phyloP scores from a whole-genome alignment of 1,140 invertebrate species.

The Oedothorax gibbosus region DNA sequence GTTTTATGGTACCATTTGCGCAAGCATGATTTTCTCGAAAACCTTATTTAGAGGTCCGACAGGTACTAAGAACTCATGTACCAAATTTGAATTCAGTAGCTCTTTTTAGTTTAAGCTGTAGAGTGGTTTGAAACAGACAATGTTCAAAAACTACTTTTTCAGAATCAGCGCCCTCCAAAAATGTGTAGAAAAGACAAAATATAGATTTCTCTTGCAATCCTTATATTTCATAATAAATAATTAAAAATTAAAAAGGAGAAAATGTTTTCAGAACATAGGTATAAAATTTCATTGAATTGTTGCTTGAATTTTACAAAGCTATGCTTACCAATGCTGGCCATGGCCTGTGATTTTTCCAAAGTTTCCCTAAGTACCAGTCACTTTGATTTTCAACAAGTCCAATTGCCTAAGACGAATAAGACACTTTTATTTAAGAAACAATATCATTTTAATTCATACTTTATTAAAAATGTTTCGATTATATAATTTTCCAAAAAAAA shows the following conservation, averaged over 20 bases:
- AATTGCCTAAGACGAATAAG: conserved; percentile 74
- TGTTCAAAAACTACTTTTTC: no score
- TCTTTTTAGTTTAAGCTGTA: no score
- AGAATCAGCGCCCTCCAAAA: no score
- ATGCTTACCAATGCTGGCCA: conserved; percentile 85
- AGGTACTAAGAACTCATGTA: no score
- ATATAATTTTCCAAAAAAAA: background rate
- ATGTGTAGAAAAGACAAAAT: no score
- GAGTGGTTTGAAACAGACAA: no score
- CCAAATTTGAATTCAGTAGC: no score
- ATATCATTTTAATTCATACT: background rate
- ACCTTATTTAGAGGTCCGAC: no score
- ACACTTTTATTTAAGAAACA: background rate
- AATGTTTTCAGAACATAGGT: background rate
- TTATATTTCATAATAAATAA: no score
- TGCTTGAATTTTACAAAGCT: background rate
- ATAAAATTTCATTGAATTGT: background rate
- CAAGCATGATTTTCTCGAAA: no score
- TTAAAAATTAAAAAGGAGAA: background rate
- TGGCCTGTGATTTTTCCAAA: conserved; percentile 79
- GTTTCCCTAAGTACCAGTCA: conserved; percentile 87
- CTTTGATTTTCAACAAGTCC: conserved; percentile 94
- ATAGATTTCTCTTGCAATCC: no score
- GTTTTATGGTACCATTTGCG: no score
- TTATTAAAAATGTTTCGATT: background rate